Evolutionary conservation across 2,797 vertebrate species (phyloP), one percentile per base, ranked within the genome.

Genomic region (Sebastolobus alascanus): DNA sequence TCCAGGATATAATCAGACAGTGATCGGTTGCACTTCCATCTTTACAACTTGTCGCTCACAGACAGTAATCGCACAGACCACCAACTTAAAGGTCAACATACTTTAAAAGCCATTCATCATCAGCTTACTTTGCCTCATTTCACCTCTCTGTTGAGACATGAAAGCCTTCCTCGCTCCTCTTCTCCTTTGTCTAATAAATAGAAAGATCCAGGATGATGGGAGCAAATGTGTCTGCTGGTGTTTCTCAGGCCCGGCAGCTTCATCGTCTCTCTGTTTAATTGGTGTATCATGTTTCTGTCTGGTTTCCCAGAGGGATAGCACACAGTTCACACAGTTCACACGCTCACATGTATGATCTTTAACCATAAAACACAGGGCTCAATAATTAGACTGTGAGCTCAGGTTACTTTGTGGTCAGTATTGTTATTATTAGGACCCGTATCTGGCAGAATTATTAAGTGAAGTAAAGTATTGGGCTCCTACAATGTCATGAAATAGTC

Each of bases 281-380:
- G 63, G 37, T 25, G 50, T 55, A 79, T 90, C 54, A 0, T 14
- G 59, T 87, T 86, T 72, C 83, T 35, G 40, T 55, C 61, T 64
- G 1, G 1, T 40, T 69, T 56, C 56, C 40, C 71, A 40, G 66
- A 54, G 70, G 70, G 40, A 35, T 4, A 37, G 10, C 70, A 56
- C 64, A 68, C 43, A 25, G 68, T 46, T 80, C 70, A 56, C 64
- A 68, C 43, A 25, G 68, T 46, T 80, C 84, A 61, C 64, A 81
- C 31, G 29, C 70, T 73, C 68, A 20, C 2, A 68, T 66, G 38
- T 37, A 50, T 70, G 29, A 56, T 56, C 52, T 73, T 11, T 5
- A 14, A 40, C 35, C 68, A 14, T 52, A n/a, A 66, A 63, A 68
- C 64, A 43, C 77, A 77, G 4, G 43, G 29, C 40, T 35, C 70